A percentile compares a stretch with the other conserved stretches of the same genome.
These are phyloP conservation scores for Corbicula japonica DNA, from an alignment of 2,888 invertebrate species.

Conservation along the genomic window DNA sequence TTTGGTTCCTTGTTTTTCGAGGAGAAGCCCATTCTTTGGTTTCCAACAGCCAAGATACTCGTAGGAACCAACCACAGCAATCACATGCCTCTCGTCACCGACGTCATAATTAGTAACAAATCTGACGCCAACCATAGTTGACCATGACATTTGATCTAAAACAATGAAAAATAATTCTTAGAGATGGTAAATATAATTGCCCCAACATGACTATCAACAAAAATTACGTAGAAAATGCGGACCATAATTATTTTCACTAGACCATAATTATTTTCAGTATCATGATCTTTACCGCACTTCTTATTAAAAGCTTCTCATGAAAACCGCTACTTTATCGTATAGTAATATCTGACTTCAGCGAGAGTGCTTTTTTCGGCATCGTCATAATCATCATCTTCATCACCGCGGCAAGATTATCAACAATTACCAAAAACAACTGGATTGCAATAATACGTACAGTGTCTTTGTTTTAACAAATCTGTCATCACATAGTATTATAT, in stretches of 20 bases:
- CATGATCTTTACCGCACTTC: not conserved
- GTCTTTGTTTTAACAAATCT: not conserved
- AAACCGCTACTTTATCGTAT: not conserved
- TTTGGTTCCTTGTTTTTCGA: not conserved
- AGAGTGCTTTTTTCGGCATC: not conserved
- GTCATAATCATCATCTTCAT: not conserved
- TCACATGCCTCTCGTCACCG: not conserved
- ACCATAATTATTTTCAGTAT: not conserved
- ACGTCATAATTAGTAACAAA: constrained; percentile 7
- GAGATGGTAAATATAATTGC: too few relatives aligned
- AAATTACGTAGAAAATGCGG: too few relatives aligned
- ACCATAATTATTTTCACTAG: not conserved
- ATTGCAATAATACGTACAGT: not conserved
- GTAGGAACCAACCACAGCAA: constrained; percentile 23
- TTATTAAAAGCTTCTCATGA: not conserved
- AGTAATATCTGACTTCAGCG: not conserved
- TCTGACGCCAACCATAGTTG: constrained; percentile 3
- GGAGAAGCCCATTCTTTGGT: constrained; percentile 5
- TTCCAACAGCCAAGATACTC: constrained; percentile 16
- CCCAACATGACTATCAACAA: too few relatives aligned
- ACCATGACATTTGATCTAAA: not conserved
- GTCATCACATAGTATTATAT: too few relatives aligned
- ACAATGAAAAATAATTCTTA: not conserved
- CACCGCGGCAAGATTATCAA: not conserved
- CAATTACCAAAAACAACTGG: not conserved